Evolutionary conservation across 2,888 invertebrate genomes (phyloP), one percentile per base, ranked within the genome.

Genomic region (Scaptomyza tumidula): DNA sequence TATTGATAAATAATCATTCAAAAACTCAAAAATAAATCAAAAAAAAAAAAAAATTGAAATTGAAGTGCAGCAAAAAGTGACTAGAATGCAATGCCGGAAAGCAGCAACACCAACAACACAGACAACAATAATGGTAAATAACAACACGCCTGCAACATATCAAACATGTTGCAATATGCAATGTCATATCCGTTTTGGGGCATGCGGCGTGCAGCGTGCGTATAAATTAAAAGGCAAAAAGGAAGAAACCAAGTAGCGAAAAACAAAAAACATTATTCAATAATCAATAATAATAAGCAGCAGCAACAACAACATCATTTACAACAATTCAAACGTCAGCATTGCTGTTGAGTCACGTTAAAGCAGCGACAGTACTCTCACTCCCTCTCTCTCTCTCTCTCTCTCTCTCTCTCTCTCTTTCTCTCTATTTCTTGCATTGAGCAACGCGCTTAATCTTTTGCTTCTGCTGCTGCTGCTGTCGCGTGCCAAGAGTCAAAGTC

Each of bases 121-220:
- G n/a, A n/a, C n/a, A n/a, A 9, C 24, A 71, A 41, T 27, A 14
- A 29, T 16, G 31, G 11, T 52, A 56, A 11, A 11, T 11, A 56
- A 16, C 49, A 44, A 10, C 58, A 46, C 50, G 55, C 41, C 16
- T n/a, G 6, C 29, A 68, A 44, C 39, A 41, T 41, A 29, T 43
- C 50, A 62, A 56, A 65, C 53, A 64, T 37, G 52, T 48, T 49
- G 58, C 59, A 35, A 64, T 63, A 64, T 71, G 62, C 77, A 67
- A 77, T 78, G 60, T 48, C 54, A 86, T 78, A 78, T 82, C 82
- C 82, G 80, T 86, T 82, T 78, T 65, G 78, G 76, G 82, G 66
- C 75, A 75, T 71, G 69, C 63, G 50, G 61, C 73, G 55, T 59
- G 69, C 64, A 54, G 64, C 70, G 59, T 61, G 62, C 57, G 82